Percentiles rank a stretch among this genome's conserved stretches.
These are phyloP conservation scores for Trematomus bernacchii DNA, from an alignment of 2,797 vertebrate genomes.

Conservation along the genomic window DNA sequence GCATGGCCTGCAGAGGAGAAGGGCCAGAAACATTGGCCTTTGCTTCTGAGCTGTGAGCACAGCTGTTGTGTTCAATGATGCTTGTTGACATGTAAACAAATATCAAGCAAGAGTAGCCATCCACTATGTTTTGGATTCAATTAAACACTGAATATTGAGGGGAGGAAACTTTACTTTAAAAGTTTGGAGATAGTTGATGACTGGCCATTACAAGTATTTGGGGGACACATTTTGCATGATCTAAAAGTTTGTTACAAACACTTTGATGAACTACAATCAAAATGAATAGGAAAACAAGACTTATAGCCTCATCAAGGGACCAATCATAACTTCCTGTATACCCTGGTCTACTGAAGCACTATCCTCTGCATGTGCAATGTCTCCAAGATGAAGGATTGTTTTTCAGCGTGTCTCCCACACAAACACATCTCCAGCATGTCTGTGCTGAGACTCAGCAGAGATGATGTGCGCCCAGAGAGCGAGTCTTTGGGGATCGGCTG, in stretches of 20 bases:
- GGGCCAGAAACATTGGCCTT: background rate
- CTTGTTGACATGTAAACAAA: background rate
- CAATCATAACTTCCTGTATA: background rate
- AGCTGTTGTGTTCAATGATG: conserved; percentile 20
- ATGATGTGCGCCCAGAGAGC: conserved; percentile 11
- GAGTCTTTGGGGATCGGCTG: conserved; percentile 14
- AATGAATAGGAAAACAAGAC: background rate
- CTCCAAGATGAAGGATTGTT: background rate
- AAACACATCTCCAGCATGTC: conserved; percentile 1
- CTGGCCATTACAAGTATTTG: background rate
- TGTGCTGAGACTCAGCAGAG: conserved; percentile 23
- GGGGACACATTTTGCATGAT: too few relatives aligned
- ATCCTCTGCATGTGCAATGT: background rate
- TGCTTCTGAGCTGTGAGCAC: background rate
- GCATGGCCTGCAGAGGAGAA: background rate
- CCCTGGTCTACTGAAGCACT: background rate
- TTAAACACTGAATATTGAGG: background rate
- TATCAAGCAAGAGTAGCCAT: background rate
- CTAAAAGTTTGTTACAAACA: too few relatives aligned
- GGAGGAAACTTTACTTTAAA: background rate
- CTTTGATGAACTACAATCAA: background rate
- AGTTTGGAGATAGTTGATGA: background rate
- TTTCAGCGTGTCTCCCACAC: conserved; percentile 12
- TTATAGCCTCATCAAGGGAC: background rate
- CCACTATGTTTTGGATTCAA: background rate